phyloP scores from a whole-genome alignment of 1,140 invertebrate genomes.

The Danaus plexippus region DNA sequence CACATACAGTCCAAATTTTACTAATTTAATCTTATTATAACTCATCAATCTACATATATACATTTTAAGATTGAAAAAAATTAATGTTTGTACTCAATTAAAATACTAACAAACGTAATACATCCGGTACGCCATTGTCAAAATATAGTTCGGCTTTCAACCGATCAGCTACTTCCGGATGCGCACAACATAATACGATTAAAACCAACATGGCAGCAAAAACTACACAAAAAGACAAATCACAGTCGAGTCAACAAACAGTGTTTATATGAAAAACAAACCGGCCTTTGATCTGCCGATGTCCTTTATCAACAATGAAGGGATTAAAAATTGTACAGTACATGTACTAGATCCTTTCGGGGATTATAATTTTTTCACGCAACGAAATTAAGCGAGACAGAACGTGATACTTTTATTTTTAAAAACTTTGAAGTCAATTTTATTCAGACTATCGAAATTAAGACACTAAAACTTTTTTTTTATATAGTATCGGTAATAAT shows the following conservation, averaged over 20 bases:
- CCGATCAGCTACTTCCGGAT: conserved; percentile 33
- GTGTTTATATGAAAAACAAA: conserved; percentile 51
- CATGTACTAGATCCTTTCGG: not conserved
- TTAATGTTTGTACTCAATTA: no score
- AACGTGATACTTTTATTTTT: no score
- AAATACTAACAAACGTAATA: conserved; percentile 9
- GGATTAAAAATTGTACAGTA: not conserved
- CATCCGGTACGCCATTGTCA: conserved; percentile 18
- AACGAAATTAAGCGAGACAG: no score
- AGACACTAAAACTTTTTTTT: no score
- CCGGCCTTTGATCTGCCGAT: conserved; percentile 43
- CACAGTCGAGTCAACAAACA: conserved; percentile 38
- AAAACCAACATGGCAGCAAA: conserved; percentile 33
- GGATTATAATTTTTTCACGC: no score
- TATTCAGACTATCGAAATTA: no score
- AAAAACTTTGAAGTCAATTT: no score
- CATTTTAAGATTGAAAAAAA: no score
- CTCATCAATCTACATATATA: no score
- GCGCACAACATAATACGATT: conserved; percentile 37
- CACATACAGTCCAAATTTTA: no score
- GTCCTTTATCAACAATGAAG: not conserved
- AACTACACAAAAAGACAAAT: conserved; percentile 44
- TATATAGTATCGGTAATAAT: no score
- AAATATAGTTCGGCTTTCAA: conserved; percentile 15
- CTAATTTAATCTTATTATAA: no score